Conservation (phyloP, 2,797 vertebrate species). For the Scomberomorus guttatus region DNA sequence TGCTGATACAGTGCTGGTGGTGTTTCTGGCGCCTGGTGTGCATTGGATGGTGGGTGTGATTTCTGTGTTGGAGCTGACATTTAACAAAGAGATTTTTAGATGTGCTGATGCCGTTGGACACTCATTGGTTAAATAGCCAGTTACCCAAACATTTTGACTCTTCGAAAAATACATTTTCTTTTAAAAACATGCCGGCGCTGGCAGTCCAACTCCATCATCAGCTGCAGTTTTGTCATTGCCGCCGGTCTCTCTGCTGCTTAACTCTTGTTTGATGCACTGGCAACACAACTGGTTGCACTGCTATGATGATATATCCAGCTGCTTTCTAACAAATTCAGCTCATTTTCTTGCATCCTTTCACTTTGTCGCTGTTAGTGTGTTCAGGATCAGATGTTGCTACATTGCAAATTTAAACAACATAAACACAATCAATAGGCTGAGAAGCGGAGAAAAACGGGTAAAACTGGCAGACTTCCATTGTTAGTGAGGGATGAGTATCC, state of each 20-base stretch:
- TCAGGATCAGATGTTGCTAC: not conserved
- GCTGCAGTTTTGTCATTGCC: not conserved
- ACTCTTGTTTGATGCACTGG: constrained; percentile 1
- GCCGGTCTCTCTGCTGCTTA: not conserved
- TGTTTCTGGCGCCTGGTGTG: constrained; percentile 5
- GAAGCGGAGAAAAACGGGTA: not conserved
- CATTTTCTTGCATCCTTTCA: not conserved
- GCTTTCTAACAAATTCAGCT: not conserved
- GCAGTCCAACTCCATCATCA: constrained; percentile 6
- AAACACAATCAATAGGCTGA: constrained; percentile 3
- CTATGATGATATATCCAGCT: no score
- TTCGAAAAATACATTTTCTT: no score
- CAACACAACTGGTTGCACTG: constrained; percentile 3
- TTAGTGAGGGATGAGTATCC: not conserved
- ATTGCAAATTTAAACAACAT: not conserved
- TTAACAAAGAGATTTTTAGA: constrained; percentile 1
- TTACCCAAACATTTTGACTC: not conserved
- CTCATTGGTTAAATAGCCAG: not conserved
- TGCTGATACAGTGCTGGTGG: not conserved
- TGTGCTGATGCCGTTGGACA: not conserved
- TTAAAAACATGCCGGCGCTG: not conserved
- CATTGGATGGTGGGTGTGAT: constrained; percentile 21
- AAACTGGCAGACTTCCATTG: not conserved
- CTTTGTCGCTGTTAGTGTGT: not conserved
- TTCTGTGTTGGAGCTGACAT: constrained; percentile 33